These are phyloP conservation scores for Nephrocerus scutellatus DNA, from an alignment of 2,888 invertebrate species.

Conservation along the genomic window DNA sequence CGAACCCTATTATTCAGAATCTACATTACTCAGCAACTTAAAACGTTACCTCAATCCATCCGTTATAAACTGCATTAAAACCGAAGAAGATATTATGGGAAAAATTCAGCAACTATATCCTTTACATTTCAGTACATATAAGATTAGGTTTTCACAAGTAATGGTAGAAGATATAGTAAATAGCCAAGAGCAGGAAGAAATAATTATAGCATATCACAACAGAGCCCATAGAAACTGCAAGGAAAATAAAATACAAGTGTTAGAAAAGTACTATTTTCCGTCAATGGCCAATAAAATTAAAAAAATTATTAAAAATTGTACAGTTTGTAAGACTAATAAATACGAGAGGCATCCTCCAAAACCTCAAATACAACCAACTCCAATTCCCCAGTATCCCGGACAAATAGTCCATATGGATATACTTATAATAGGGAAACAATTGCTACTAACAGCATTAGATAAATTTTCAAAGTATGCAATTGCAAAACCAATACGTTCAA, in stretches of 20 bases:
- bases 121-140: slow-evolving; percentile 9
- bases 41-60: slow-evolving; percentile 13
- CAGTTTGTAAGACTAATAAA: slow-evolving; percentile 11
- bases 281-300: slow-evolving; percentile 7
- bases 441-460: no score
- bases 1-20: slow-evolving; percentile 4
- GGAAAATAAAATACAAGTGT: slow-evolving; percentile 13
- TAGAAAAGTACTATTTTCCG: slow-evolving; percentile 13
- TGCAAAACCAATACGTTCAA: no score
- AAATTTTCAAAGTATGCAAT: no score
- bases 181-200: slow-evolving; percentile 11
- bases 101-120: slow-evolving; percentile 9
- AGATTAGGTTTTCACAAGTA: slow-evolving; percentile 16
- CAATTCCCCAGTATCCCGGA: no score
- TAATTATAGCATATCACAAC: slow-evolving; percentile 11
- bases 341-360: slow-evolving; percentile 12
- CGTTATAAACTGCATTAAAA: slow-evolving; percentile 12
- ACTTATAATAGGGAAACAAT: no score
- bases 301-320: slow-evolving; percentile 3
- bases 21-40: slow-evolving; percentile 3
- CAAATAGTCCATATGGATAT: no score
- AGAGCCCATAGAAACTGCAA: slow-evolving; percentile 11
- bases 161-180: slow-evolving; percentile 13
- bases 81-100: slow-evolving; percentile 11
- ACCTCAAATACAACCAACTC: slow-evolving; percentile 4